These are phyloP conservation scores for Melipona bicolor DNA, from an alignment of 2,888 invertebrate species.

Conservation along the genomic window DNA sequence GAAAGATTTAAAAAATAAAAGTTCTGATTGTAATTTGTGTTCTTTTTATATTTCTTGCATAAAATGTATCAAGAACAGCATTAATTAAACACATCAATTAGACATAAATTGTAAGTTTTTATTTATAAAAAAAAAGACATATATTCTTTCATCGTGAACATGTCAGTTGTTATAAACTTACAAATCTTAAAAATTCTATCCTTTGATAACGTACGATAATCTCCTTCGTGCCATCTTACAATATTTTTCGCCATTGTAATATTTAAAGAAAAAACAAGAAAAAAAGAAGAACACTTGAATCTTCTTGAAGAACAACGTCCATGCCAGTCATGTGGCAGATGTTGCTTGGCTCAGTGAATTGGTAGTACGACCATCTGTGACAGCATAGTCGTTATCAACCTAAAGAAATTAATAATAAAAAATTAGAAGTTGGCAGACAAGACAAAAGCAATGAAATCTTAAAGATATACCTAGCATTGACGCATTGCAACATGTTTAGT, in stretches of 20 bases:
- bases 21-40: neutral
- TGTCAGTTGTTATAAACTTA: neutral
- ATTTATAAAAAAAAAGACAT: constrained; percentile 21
- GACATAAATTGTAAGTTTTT: constrained; percentile 12
- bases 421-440: constrained; percentile 42
- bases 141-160: constrained; percentile 17
- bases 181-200: constrained; percentile 21
- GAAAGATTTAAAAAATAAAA: constrained; percentile 16
- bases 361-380: constrained; percentile 59
- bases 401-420: constrained; percentile 71
- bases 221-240: constrained; percentile 21
- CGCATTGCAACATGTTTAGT: constrained; percentile 28
- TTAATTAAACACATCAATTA: neutral
- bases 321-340: constrained; percentile 75
- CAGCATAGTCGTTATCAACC: constrained; percentile 70
- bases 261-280: neutral
- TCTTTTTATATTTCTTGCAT: constrained; percentile 18
- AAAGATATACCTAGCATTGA: constrained; percentile 42
- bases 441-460: constrained; percentile 30
- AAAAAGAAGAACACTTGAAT: constrained; percentile 21
- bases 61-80: neutral
- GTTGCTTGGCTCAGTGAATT: constrained; percentile 54
- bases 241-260: constrained; percentile 8
- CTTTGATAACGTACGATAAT: constrained; percentile 1
- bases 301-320: constrained; percentile 49